phyloP scores from a whole-genome alignment of 2,797 vertebrate species.

The Anguilla megastoma region DNA sequence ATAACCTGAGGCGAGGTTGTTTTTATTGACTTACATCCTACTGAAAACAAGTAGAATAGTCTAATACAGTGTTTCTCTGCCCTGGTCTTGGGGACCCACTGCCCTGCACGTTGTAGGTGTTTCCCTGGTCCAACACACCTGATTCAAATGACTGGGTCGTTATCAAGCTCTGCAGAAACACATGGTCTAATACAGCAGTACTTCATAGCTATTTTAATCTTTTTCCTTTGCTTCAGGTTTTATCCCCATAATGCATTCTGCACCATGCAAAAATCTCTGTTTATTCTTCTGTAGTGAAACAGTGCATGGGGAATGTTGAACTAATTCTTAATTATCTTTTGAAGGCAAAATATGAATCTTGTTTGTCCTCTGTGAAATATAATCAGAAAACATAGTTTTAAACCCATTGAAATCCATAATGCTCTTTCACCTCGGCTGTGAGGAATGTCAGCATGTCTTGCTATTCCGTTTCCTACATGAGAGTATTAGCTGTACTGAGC shows the following conservation, averaged over 20 bases:
- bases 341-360: constrained; percentile 75
- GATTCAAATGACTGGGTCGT: too few species aligned
- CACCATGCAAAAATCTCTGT: background rate
- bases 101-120: too few species aligned
- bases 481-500: background rate
- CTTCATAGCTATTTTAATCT: background rate
- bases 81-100: too few species aligned
- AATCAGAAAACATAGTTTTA: background rate
- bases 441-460: background rate
- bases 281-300: background rate
- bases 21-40: background rate
- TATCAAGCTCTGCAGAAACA: too few species aligned
- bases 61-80: background rate
- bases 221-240: background rate
- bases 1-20: background rate
- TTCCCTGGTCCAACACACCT: too few species aligned
- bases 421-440: background rate
- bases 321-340: constrained; percentile 44
- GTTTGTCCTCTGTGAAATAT: constrained; percentile 72
- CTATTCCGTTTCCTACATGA: background rate
- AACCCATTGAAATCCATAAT: background rate
- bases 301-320: background rate
- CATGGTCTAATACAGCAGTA: too few species aligned
- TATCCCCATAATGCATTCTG: background rate
- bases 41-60: background rate